Conservation (phyloP, 2,888 invertebrate species). For the Dolichopus griseipennis region DNA sequence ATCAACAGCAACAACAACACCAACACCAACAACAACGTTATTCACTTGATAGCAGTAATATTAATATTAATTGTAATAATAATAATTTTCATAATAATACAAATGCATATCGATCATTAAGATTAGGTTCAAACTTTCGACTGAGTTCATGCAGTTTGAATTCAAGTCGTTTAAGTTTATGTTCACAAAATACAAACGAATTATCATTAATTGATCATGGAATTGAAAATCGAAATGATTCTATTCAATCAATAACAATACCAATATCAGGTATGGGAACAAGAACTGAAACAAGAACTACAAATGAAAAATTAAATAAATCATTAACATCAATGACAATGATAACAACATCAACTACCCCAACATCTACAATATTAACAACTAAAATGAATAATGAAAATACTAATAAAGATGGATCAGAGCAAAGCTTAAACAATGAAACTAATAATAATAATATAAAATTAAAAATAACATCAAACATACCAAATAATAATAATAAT, state of each 20-base stretch:
- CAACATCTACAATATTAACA: slow-evolving; percentile 15
- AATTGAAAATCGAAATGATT: slow-evolving; percentile 15
- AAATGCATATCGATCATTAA: slow-evolving; percentile 35
- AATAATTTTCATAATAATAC: background rate
- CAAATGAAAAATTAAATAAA: too few species aligned
- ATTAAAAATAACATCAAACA: background rate
- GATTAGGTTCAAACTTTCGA: slow-evolving; percentile 37
- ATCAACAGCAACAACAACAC: slow-evolving; percentile 1
- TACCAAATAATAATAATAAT: background rate
- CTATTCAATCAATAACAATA: background rate
- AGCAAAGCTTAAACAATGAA: background rate
- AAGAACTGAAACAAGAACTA: slow-evolving; percentile 10
- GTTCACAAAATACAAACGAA: slow-evolving; percentile 11
- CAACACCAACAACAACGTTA: slow-evolving; percentile 9
- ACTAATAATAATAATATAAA: background rate
- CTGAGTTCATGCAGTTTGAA: slow-evolving; percentile 26
- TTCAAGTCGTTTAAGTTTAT: slow-evolving; percentile 35
- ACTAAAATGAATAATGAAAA: slow-evolving; percentile 18
- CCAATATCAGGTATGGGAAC: slow-evolving; percentile 12
- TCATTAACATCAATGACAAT: slow-evolving; percentile 17
- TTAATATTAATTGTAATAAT: background rate
- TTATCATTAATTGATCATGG: slow-evolving; percentile 19
- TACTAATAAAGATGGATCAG: slow-evolving; percentile 15
- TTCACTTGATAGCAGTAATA: background rate
- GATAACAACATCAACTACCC: slow-evolving; percentile 17